Conservation (phyloP, 2,113 vertebrate genomes). For the Cromileptes altivelis region DNA sequence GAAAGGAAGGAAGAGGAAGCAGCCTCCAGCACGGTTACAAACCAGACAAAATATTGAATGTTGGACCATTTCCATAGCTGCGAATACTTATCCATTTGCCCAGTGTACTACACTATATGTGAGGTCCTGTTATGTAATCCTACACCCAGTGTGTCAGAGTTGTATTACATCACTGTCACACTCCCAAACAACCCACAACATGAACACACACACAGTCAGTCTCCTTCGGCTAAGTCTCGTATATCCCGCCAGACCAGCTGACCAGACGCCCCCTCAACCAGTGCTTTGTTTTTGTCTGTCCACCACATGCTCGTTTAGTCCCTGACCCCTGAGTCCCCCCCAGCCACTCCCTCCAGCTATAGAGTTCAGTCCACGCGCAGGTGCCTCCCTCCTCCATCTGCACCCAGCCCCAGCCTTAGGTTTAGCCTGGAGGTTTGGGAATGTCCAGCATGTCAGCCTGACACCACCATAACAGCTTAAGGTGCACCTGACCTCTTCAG, state of each 20-base stretch:
- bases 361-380: constrained; percentile 16
- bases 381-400: constrained; percentile 21
- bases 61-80: neutral
- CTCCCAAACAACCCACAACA: neutral
- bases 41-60: neutral
- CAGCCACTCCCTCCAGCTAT: neutral
- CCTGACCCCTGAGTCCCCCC: constrained; percentile 7
- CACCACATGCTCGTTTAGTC: constrained; percentile 4
- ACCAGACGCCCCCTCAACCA: neutral
- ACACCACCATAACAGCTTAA: constrained; percentile 36
- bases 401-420: neutral
- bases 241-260: neutral
- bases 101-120: neutral
- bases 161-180: neutral
- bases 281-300: constrained; percentile 15
- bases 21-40: neutral
- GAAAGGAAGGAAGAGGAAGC: constrained; percentile 11
- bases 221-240: neutral
- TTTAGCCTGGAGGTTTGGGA: constrained; percentile 19
- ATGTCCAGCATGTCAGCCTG: constrained; percentile 30
- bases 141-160: neutral
- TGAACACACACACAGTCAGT: neutral
- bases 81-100: neutral
- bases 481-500: constrained; percentile 41
- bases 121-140: constrained; percentile 7